Percentiles rank a stretch among this genome's conserved stretches.
These are phyloP conservation scores for Labeo catla DNA, from an alignment of 2,113 vertebrate species.

Conservation along the genomic window DNA sequence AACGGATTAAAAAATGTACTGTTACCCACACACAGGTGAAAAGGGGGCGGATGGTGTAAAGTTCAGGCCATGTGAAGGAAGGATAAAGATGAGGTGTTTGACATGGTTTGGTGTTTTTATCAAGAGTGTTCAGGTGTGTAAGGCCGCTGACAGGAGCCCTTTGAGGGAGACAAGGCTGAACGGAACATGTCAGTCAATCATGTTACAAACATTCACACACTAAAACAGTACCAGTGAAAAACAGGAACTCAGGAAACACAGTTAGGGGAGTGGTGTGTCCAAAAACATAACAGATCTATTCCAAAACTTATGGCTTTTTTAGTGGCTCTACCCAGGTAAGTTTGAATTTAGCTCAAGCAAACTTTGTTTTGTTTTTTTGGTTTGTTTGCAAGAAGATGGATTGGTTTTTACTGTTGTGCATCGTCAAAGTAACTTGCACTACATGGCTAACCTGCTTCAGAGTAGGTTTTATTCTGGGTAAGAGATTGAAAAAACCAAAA, in stretches of 20 bases:
- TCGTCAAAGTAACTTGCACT: not conserved
- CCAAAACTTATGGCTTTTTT: not conserved
- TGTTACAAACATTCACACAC: slow-evolving; percentile 5
- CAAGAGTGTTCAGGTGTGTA: slow-evolving; percentile 24
- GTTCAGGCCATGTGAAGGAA: slow-evolving; percentile 3
- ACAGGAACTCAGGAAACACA: not conserved
- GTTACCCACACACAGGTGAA: slow-evolving; percentile 27
- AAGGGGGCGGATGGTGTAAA: slow-evolving; percentile 24
- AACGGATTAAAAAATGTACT: slow-evolving; percentile 40
- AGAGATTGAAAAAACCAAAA: not conserved
- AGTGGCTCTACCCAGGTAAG: not conserved
- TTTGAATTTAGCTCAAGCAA: not conserved
- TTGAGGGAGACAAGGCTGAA: slow-evolving; percentile 9
- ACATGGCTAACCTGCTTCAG: not conserved
- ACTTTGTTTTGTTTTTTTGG: not conserved
- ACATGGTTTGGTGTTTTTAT: slow-evolving; percentile 36
- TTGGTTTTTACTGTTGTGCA: not conserved
- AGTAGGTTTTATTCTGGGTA: not conserved
- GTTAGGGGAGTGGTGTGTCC: not conserved
- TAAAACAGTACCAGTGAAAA: not conserved
- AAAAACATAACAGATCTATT: not conserved
- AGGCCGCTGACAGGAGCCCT: slow-evolving; percentile 14
- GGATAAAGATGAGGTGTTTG: slow-evolving; percentile 17
- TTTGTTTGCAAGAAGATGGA: not conserved
- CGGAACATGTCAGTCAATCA: slow-evolving; percentile 9